Evolutionary conservation across 2,797 vertebrate species (phyloP), one percentile per base, ranked within the genome.

Genomic region (Centroberyx gerrardi): DNA sequence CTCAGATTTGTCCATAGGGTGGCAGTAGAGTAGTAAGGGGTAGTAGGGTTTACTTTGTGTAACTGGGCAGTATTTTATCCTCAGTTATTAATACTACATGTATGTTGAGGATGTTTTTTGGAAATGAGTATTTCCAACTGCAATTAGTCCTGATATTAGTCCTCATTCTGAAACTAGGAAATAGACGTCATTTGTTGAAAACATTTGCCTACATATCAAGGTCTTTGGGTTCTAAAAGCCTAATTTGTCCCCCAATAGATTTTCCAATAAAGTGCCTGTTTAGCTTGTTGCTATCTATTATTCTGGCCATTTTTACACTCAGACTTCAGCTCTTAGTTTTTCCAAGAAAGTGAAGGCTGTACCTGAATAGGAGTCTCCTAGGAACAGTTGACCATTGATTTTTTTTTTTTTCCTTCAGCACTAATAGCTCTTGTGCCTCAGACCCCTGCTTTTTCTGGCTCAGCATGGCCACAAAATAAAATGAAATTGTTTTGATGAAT

Each of bases 331-430:
- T 83, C 79, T 90, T 90, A 90, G 87, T 84, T 90, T 94, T 92
- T 90, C 88, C 88, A 87, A 93, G 91, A 87, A 87, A 94, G 92
- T 92, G 92, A 95, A 95, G 92, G 95, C 93, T 95, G 73, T 76
- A 90, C 90, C 94, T 95, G 93, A 94, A 94, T 92, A 93, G 88
- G 91, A 92, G 94, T 92, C 93, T 91, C 88, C 81, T 68, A 90
- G 91, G 93, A 93, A 90, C 90, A 88, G 92, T 93, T 95, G 89
- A 83, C 76, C 81, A 97, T 98, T 94, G 97, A 98, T 98, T 97
- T 88, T 52, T 71, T 42, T 46, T 67, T 73, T 18, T 95, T 93
- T 48, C 95, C 94, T 93, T 96, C 94, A 85, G 73, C 88, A 87
- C 94, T 97, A 96, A 97, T 96, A 95, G 96, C 94, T 90, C 95